phyloP scores from a whole-genome alignment of 2,797 vertebrate genomes.

The Natrix natrix region DNA sequence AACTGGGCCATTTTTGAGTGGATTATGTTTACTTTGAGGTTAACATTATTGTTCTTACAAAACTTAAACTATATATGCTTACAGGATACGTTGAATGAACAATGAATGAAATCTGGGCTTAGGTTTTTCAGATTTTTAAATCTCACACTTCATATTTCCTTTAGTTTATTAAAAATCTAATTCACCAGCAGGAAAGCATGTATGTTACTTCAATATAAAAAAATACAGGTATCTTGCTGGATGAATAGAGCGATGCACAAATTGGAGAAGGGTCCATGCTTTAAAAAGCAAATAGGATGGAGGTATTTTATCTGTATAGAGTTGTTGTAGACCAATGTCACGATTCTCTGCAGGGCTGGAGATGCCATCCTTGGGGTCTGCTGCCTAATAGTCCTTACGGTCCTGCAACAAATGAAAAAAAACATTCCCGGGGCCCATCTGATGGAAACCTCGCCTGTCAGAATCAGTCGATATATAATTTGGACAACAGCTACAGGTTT shows the following conservation, averaged over 20 bases:
- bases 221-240: accelerated
- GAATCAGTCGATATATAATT: slow-evolving; percentile 73
- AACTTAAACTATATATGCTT: not conserved
- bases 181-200: not conserved
- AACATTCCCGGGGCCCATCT: slow-evolving; percentile 51
- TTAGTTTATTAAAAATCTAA: not conserved
- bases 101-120: not conserved
- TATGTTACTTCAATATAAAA: not conserved
- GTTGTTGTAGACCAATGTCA: not conserved
- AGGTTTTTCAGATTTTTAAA: not conserved
- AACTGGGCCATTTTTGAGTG: not conserved
- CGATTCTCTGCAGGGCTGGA: slow-evolving; percentile 68
- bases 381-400: slow-evolving; percentile 77
- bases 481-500: slow-evolving; percentile 82
- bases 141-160: not conserved
- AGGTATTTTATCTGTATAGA: accelerated
- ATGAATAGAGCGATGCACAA: not conserved
- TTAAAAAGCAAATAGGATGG: not conserved
- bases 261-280: not conserved
- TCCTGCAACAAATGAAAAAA: slow-evolving; percentile 78
- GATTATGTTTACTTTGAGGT: not conserved
- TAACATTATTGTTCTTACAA: not conserved
- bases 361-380: slow-evolving; percentile 83
- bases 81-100: not conserved
- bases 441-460: slow-evolving; percentile 38